Evolutionary conservation across 2,888 invertebrate species (phyloP).

Genomic region (Iselma pallidipennis): DNA sequence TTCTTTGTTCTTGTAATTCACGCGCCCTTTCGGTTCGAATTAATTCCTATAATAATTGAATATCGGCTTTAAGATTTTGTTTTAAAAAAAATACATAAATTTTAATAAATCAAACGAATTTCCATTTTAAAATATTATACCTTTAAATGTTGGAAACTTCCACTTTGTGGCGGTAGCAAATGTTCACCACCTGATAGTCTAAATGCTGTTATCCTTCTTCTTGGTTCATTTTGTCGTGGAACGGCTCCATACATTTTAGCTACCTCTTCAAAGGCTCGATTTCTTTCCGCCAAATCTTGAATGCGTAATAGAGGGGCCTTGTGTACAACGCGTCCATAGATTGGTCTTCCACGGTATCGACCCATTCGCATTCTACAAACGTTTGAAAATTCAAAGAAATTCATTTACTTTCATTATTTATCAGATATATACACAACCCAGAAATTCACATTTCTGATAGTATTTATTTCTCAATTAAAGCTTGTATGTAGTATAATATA

Average conservation of each 20-base stretch:
- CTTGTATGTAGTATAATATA: too few relatives aligned
- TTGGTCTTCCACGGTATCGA: conserved; percentile 59
- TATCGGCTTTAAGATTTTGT: neutral
- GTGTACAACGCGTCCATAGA: conserved; percentile 74
- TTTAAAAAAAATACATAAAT: neutral
- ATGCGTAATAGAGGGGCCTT: conserved; percentile 65
- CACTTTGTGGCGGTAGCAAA: conserved; percentile 58
- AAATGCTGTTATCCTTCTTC: conserved; percentile 50
- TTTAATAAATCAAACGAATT: too few relatives aligned
- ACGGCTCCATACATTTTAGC: conserved; percentile 59
- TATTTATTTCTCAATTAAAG: too few relatives aligned
- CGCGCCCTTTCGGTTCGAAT: conserved; percentile 76
- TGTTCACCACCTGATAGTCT: conserved; percentile 53
- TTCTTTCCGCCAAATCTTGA: conserved; percentile 54
- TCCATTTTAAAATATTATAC: conserved; percentile 31
- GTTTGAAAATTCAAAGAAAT: neutral
- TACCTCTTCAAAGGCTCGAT: conserved; percentile 60
- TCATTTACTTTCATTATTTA: neutral
- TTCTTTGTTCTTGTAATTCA: conserved; percentile 74
- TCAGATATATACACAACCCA: too few relatives aligned
- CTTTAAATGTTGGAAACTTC: conserved; percentile 74
- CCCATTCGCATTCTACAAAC: conserved; percentile 52
- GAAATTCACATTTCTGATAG: too few relatives aligned
- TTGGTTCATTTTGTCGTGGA: conserved; percentile 46
- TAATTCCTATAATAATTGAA: conserved; percentile 59